Percentiles rank a stretch among this genome's conserved stretches.
These are phyloP conservation scores for Halcyon malimbica DNA, from an alignment of 2,113 vertebrate genomes.

Conservation along the genomic window DNA sequence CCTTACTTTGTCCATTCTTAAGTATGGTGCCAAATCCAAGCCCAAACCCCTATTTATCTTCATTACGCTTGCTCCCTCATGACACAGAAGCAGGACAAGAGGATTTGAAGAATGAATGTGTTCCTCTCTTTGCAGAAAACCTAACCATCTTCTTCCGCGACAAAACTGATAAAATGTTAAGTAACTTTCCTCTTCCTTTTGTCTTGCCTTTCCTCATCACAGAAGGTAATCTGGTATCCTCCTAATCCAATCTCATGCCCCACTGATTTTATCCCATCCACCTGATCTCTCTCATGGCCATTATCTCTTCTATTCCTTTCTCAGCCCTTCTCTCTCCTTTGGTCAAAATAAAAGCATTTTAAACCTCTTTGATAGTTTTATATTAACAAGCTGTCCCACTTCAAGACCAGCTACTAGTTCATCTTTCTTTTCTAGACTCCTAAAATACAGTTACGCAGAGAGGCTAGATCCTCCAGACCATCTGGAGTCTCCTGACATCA, in stretches of 20 bases:
- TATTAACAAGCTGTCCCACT: neutral
- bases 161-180: neutral
- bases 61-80: rapidly evolving
- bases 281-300: neutral
- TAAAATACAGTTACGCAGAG: neutral
- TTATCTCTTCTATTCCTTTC: neutral
- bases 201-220: neutral
- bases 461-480: neutral
- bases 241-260: slow-evolving; percentile 1
- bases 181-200: neutral
- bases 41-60: neutral
- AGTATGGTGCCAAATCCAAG: neutral
- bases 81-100: neutral
- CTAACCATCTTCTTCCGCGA: neutral
- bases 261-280: neutral
- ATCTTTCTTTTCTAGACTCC: neutral
- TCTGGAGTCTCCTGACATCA: neutral
- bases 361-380: neutral
- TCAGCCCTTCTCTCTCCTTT: neutral
- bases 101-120: neutral
- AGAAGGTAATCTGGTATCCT: neutral
- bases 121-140: neutral
- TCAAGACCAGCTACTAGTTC: neutral
- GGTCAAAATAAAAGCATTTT: neutral
- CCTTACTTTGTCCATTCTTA: neutral